Base-by-base conservation (phyloP, 2,113 vertebrate genomes). In the Potamarius usumacintae region DNA sequence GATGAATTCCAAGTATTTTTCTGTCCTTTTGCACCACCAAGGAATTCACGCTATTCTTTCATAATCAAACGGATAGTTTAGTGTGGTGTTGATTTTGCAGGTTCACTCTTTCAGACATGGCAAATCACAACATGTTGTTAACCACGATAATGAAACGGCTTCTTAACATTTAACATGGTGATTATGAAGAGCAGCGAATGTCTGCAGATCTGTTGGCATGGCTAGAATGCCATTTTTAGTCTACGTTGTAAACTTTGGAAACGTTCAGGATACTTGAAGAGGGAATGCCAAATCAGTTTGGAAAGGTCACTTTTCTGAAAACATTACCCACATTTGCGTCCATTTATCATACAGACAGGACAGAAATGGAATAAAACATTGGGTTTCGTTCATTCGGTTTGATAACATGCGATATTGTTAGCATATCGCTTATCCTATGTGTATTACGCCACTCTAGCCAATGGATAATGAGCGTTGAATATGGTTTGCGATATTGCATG, bases 1-100 rank as follows among this genome's bases (percentile, higher is more conserved):
- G 86, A 91, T 90, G 91, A 94, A 95, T 95, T 93, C 93, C 93
- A 94, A 89, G 91, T 92, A 90, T 94, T 94, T 93, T 93, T 91
- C 11, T 57, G 14, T 8, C 77, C 76, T n/a, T 50, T 78, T 55
- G 25, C 25, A 27, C 52, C 4, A 52, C 20, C 34, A 27, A 27
- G 12, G 12, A 55, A 53, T 2, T n/a, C 50, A n/a, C 90, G 90
- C 88, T 90, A 69, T 18, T 34, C 48, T 55, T 79, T 67, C 4
- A 30, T 9, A 55, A 86, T 14, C 7, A 55, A 67, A 67, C 74
- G 67, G 74, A 86, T 86, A 76, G n/a, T 65, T 86, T 27, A 53
- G 62, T 34, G 53, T 80, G 27, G 52, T 5, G 50, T 18, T 85
- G 9, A 42, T 60, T 1, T 1, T 42, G 2, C 15, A 18, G 18